Base-by-base conservation (phyloP, 2,113 vertebrate species). In the Thamnophis sirtalis region DNA sequence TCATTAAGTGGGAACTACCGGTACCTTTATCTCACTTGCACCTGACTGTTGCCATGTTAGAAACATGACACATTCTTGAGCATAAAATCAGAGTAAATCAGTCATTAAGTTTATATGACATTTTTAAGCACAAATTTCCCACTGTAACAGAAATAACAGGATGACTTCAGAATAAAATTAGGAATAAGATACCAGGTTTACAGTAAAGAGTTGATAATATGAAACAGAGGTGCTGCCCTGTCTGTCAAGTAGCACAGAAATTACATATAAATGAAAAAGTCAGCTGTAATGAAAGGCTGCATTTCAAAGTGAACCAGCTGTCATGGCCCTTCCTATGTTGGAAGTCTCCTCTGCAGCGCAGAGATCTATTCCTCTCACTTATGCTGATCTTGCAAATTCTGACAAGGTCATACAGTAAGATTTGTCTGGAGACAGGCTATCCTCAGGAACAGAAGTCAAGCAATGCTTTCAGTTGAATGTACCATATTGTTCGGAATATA, bases 331-430 rank as follows among this genome's bases (percentile, higher is more conserved):
- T 92, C 48, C 43, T 85, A 38, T 92, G 54, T 49, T 58, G 54
- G 48, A 89, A 73, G 91, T 89, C 73, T 88, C 48, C 55, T n/a
- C 28, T 38, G 87, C 87, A 85, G 60, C 68, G 33, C 3, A 38
- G 54, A 89, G 51, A 92, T 73, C 53, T 38, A 50, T 73, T 84
- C 91, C 68, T 55, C 68, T 58, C 73, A 33, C 1, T 53, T 60
- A 48, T 85, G 91, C 2, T 0, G 91, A n/a, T 0, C 93, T 96
- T 95, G 95, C 93, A 91, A 94, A 93, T 96, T 94, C 63, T 94
- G 95, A 95, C 96, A 96, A 95, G 96, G 93, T 84, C 8, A 0
- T 84, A 89, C 93, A 93, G 91, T 0, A 0, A 55, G 54, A 95
- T 92, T 80, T 88, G 80, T 93, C 91, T 95, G 87, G 92, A 95